phyloP scores from a whole-genome alignment of 2,888 invertebrate genomes.

The Eretmocerus hayati region DNA sequence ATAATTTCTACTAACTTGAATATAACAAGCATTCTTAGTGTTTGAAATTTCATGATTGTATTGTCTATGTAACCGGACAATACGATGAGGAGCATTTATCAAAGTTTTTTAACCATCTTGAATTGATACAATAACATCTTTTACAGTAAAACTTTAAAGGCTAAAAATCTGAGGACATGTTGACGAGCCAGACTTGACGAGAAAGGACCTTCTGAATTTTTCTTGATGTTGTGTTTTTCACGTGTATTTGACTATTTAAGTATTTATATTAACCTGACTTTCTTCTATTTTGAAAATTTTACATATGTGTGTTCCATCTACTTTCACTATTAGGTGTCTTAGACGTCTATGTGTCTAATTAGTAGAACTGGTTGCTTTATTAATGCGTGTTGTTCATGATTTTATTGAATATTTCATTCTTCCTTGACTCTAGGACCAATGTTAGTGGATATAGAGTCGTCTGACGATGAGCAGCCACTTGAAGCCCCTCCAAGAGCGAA shows the following conservation, averaged over 20 bases:
- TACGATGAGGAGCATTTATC: no score
- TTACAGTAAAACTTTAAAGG: constrained; percentile 9
- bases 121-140: no score
- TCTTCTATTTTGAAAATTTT: constrained; percentile 20
- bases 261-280: no score
- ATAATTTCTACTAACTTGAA: no score
- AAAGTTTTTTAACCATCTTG: no score
- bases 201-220: constrained; percentile 23
- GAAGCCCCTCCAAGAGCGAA: constrained; percentile 62
- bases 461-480: constrained; percentile 76
- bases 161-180: constrained; percentile 17
- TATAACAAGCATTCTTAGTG: no score
- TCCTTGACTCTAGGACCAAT: constrained; percentile 40
- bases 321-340: constrained; percentile 14
- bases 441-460: constrained; percentile 64
- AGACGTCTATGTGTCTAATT: constrained; percentile 18
- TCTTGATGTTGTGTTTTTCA: constrained; percentile 22
- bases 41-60: no score
- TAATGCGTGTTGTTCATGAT: constrained; percentile 1
- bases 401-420: constrained; percentile 7
- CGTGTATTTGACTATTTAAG: no score
- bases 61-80: no score
- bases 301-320: constrained; percentile 22
- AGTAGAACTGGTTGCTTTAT: neutral
- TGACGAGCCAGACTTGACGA: constrained; percentile 21